Base-by-base conservation (phyloP, 1,140 invertebrate species). In the Brachionus rotundiformis region DNA sequence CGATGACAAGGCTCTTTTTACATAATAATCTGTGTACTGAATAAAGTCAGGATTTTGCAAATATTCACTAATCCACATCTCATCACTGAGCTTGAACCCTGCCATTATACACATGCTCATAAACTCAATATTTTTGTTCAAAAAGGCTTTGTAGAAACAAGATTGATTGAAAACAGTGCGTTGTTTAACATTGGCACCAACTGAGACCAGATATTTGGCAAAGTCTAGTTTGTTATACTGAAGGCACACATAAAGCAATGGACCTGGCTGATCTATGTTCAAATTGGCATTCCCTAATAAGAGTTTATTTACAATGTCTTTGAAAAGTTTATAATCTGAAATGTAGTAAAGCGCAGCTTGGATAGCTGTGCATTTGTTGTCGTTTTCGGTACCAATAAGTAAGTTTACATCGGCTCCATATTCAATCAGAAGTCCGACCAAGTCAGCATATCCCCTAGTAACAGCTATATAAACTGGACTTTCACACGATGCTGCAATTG, bases 401-500 rank as follows among this genome's bases (percentile, higher is more conserved):
- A 80, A 90, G 85, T 95, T 89, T 23, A 93, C 90, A 85, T 94
- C 92, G 33, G 92, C 93, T 31, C 92, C 92, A 85, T 92, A 90
- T 75, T 90, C 90, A n/a, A 96, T 86, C 47, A 97, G 88, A 23
- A 94, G 87, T 83, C 92, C 90, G 7, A 93, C 92, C 84, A 95
- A 93, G 47, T 91, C 89, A 25, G 91, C 87, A 87, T 95, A 92
- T 0, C 95, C 95, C 85, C 94, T 93, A 85, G 93, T 93, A 3
- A 92, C 91, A 33, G 94, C 94, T 85, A 94, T 91, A 87, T 96
- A 94, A 36, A 97, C 87, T 47, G 95, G 93, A 25, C 95, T 96
- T 85, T 80, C 77, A 44, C 54, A 61, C 3, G 77, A 61, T 13
- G 29, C 41, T 27, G 49, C 49, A 23, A 80, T 80, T 39, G 76